Conservation (phyloP, 1,140 invertebrate genomes). For the Papilio polyxenes region DNA sequence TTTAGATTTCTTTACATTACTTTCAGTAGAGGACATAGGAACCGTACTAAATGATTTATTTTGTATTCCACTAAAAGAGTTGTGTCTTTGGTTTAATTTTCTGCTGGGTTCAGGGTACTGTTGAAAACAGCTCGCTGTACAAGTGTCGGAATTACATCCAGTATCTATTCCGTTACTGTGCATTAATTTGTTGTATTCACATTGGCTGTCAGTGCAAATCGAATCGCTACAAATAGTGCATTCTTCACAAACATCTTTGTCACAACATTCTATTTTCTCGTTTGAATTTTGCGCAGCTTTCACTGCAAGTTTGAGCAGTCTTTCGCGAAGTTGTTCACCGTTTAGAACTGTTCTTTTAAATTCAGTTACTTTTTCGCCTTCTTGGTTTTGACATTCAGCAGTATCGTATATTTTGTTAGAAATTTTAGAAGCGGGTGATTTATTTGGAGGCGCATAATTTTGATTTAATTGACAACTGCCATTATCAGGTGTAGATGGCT, state of each 20-base stretch:
- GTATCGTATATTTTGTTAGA: conserved; percentile 60
- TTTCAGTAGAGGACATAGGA: conserved; percentile 64
- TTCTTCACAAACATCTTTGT: conserved; percentile 77
- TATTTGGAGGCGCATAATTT: conserved; percentile 58
- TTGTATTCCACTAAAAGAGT: conserved; percentile 78
- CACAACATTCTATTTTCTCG: conserved; percentile 79
- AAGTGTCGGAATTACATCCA: conserved; percentile 76
- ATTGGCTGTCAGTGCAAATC: conserved; percentile 77
- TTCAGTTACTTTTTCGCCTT: conserved; percentile 71
- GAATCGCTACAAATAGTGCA: conserved; percentile 78
- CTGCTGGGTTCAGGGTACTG: conserved; percentile 56
- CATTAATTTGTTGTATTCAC: conserved; percentile 77
- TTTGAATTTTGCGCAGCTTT: conserved; percentile 74
- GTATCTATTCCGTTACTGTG: conserved; percentile 72
- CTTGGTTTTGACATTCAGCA: conserved; percentile 53
- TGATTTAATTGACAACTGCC: conserved; percentile 76
- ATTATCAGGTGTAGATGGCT: conserved; percentile 81
- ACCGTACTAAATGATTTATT: conserved; percentile 63
- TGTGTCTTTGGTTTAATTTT: conserved; percentile 75
- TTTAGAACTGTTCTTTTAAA: conserved; percentile 80
- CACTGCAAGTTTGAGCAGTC: conserved; percentile 81
- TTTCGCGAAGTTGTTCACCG: conserved; percentile 82
- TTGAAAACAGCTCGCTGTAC: conserved; percentile 69
- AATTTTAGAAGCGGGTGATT: conserved; percentile 52
- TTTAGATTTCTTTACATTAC: conserved; percentile 74